phyloP scores from a whole-genome alignment of 2,888 invertebrate species.

The Agrochola macilenta region DNA sequence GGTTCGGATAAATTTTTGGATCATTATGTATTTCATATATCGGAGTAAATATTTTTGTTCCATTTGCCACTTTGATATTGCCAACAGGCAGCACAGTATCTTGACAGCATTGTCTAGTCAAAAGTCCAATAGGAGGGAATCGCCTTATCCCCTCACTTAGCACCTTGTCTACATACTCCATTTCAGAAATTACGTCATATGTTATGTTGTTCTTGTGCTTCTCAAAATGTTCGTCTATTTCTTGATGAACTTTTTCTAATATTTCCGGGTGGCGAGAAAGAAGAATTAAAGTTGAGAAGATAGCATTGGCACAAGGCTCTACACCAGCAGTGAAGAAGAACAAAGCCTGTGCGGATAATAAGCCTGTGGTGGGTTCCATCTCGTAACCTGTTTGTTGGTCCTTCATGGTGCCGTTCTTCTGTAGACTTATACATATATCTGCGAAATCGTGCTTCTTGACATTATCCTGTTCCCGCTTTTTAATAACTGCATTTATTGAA shows the following conservation, averaged over 20 bases:
- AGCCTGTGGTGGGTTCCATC: slow-evolving; percentile 75
- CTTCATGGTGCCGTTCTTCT: slow-evolving; percentile 73
- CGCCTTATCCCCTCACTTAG: slow-evolving; percentile 75
- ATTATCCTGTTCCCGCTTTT: slow-evolving; percentile 71
- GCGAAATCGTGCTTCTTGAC: slow-evolving; percentile 77
- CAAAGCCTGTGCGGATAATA: slow-evolving; percentile 63
- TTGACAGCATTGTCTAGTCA: slow-evolving; percentile 73
- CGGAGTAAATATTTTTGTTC: slow-evolving; percentile 76
- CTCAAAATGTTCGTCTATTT: slow-evolving; percentile 54
- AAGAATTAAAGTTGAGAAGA: slow-evolving; percentile 71
- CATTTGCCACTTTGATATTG: slow-evolving; percentile 77
- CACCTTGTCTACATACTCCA: slow-evolving; percentile 79
- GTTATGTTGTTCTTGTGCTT: slow-evolving; percentile 44
- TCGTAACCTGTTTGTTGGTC: slow-evolving; percentile 73
- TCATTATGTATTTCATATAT: slow-evolving; percentile 82
- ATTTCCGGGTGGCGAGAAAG: slow-evolving; percentile 76
- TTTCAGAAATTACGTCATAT: slow-evolving; percentile 68
- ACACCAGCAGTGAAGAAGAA: slow-evolving; percentile 76
- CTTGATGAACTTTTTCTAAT: slow-evolving; percentile 65
- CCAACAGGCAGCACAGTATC: slow-evolving; percentile 78
- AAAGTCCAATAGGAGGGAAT: slow-evolving; percentile 77
- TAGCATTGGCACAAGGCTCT: slow-evolving; percentile 72
- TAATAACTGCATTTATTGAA: slow-evolving; percentile 75
- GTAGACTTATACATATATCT: slow-evolving; percentile 75
- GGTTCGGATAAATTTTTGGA: slow-evolving; percentile 81